These are phyloP conservation scores for Neodiprion pinetum DNA, from an alignment of 1,140 invertebrate genomes.

Conservation along the genomic window DNA sequence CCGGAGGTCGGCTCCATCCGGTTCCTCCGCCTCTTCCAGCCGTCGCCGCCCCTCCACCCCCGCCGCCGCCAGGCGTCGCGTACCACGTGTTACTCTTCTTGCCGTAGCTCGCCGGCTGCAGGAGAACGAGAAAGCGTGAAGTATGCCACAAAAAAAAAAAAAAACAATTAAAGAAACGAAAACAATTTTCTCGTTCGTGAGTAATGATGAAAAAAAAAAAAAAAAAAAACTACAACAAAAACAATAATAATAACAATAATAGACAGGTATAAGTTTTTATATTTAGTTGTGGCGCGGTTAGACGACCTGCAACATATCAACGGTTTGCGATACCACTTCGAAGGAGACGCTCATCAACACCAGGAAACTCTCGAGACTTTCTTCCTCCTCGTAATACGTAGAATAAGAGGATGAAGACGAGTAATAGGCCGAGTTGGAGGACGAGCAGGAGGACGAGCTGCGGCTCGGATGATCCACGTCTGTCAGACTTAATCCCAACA, in stretches of 20 bases:
- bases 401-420: not conserved
- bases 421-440: not conserved
- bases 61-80: slow-evolving; percentile 64
- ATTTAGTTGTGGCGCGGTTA: too few relatives aligned
- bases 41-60: slow-evolving; percentile 61
- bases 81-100: slow-evolving; percentile 90
- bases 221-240: not conserved
- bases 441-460: not conserved
- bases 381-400: slow-evolving; percentile 20
- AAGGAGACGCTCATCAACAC: slow-evolving; percentile 63
- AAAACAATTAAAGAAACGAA: slow-evolving; percentile 9
- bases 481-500: not conserved
- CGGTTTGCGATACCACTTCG: slow-evolving; percentile 60
- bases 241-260: too few relatives aligned
- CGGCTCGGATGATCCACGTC: not conserved
- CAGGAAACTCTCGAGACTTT: slow-evolving; percentile 51
- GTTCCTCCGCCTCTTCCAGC: slow-evolving; percentile 61
- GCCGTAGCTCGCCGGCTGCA: slow-evolving; percentile 81
- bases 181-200: not conserved
- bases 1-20: slow-evolving; percentile 74
- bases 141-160: slow-evolving; percentile 10
- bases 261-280: too few relatives aligned
- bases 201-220: not conserved
- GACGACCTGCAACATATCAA: slow-evolving; percentile 60
- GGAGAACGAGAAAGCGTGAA: not conserved